phyloP scores from a whole-genome alignment of 2,888 invertebrate genomes.

The Acrobasis consociella region DNA sequence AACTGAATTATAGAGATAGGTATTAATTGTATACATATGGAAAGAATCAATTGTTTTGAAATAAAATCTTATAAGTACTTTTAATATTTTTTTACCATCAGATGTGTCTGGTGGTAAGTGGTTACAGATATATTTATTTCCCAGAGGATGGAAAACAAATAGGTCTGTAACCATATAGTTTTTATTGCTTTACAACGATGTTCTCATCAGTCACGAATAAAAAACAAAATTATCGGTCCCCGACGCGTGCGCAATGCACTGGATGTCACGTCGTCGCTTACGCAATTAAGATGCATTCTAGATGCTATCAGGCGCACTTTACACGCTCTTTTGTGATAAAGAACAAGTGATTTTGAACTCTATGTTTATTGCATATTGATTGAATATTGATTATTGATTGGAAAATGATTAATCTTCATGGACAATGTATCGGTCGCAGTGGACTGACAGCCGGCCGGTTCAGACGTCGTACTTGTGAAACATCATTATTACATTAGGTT shows the following conservation, averaged over 20 bases:
- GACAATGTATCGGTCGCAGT: constrained; percentile 1
- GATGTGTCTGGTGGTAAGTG: too few relatives aligned
- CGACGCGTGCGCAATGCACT: constrained; percentile 43
- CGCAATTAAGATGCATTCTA: constrained; percentile 62
- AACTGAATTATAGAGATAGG: too few relatives aligned
- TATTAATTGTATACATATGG: too few relatives aligned
- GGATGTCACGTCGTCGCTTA: constrained; percentile 54
- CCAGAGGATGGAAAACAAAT: too few relatives aligned
- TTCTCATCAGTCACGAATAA: constrained; percentile 27
- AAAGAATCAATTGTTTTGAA: too few relatives aligned
- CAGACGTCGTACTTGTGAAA: constrained; percentile 26
- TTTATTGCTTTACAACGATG: neutral
- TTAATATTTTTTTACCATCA: too few relatives aligned
- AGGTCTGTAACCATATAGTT: too few relatives aligned
- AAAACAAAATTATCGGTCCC: constrained; percentile 38
- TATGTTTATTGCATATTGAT: constrained; percentile 7
- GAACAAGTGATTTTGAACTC: constrained; percentile 22
- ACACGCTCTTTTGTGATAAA: constrained; percentile 13
- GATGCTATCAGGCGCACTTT: constrained; percentile 46
- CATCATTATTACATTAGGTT: constrained; percentile 35
- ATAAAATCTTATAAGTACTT: too few relatives aligned
- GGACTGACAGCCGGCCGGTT: constrained; percentile 4
- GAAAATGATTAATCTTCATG: constrained; percentile 9
- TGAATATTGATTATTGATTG: neutral
- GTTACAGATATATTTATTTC: too few relatives aligned